Evolutionary conservation across 2,113 vertebrate species (phyloP), one percentile per base, ranked within the genome.

Genomic region (Bos taurus): DNA sequence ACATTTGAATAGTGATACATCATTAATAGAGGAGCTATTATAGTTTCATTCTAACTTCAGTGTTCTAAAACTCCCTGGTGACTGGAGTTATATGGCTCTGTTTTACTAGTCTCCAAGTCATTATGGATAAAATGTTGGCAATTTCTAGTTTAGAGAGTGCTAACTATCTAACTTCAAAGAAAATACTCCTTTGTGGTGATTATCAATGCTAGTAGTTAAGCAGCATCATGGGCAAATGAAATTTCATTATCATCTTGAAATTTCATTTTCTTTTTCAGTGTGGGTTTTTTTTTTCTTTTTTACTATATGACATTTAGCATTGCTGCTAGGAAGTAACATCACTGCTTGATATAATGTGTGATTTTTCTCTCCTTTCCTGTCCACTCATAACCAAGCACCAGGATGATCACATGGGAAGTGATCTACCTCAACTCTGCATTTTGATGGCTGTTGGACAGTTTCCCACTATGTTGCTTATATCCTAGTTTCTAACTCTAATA

Each of bases 201-300:
- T 88, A 43, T 67, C 52, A 52, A 4, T 85, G 56, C 33, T 54
- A 56, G 4, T 83, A 52, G 78, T 89, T 91, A 77, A 96, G 67
- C 54, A 60, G 64, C 60, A 67, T 71, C 12, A 9, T 7, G 46
- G 67, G 78, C 81, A 78, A 94, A 93, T 95, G 64, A 80, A 78
- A 71, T 96, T 95, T 95, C 90, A 77, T 95, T 78, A 40, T 77
- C 85, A 60, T 21, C 77, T 88, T 84, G 81, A 93, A 92, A 94
- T 78, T 85, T 89, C 87, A 59, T 56, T 94, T 82, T 82, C 54
- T 23, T 67, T 90, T 88, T 90, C 71, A 90, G 50, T 67, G 21
- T n/a, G 28, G 81, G 88, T 46, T 94, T 67, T 84, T 77, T 36
- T 36, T 36, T 36, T 40, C 0, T 36, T 36, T 74, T 74, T 74